Conservation (phyloP, 2,113 vertebrate genomes). For the Micronisus gabar region DNA sequence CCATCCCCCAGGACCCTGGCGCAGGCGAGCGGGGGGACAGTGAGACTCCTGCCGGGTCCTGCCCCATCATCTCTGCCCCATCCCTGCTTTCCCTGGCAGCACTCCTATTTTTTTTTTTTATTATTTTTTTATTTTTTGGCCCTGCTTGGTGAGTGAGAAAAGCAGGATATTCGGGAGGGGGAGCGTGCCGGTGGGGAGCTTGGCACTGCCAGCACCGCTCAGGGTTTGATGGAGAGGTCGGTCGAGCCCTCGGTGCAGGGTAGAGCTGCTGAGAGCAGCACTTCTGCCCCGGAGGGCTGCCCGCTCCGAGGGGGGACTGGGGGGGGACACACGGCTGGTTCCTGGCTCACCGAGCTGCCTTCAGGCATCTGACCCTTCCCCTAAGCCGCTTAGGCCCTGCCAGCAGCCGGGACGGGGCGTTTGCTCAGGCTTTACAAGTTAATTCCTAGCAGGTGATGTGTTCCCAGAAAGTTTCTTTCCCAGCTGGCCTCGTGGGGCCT, state of each 20-base stretch:
- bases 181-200: accelerated
- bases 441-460: conserved; percentile 62
- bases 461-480: conserved; percentile 7
- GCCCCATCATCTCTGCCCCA: accelerated
- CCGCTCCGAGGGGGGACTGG: neutral
- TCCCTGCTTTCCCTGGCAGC: neutral
- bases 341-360: neutral
- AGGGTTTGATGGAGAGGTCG: neutral
- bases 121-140: neutral
- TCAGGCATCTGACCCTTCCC: neutral
- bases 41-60: neutral
- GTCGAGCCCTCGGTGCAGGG: neutral
- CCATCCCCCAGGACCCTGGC: accelerated
- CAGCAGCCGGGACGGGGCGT: neutral
- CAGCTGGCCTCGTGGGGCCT: neutral
- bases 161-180: neutral
- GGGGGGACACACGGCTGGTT: neutral
- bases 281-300: neutral
- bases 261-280: neutral
- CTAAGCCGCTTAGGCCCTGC: conserved; percentile 46
- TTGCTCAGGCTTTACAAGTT: neutral
- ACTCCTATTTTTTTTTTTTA: accelerated
- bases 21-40: neutral
- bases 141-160: neutral
- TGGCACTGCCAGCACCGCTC: neutral